Percentiles rank a stretch among this genome's conserved stretches.
Conservation (phyloP, 2,797 vertebrate genomes). For the Ibycter americanus region DNA sequence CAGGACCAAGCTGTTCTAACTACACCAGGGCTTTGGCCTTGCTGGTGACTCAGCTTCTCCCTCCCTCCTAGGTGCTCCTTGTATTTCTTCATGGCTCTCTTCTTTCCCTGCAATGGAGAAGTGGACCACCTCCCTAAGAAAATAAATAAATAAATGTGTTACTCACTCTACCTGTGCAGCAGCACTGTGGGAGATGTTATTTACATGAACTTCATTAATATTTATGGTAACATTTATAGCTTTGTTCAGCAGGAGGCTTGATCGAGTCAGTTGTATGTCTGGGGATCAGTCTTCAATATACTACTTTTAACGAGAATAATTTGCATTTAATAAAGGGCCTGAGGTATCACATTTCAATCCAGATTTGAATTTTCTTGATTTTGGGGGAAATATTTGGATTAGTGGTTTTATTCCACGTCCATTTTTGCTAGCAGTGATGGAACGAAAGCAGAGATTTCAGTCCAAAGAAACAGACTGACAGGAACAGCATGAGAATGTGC, state of each 20-base stretch:
- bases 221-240: conserved; percentile 68
- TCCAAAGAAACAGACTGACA: neutral
- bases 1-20: neutral
- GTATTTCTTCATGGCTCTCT: neutral
- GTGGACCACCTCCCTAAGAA: neutral
- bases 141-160: neutral
- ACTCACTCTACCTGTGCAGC: conserved; percentile 13
- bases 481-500: neutral
- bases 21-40: neutral
- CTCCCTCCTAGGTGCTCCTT: neutral
- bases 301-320: conserved; percentile 40
- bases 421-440: neutral
- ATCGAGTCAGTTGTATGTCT: conserved; percentile 60
- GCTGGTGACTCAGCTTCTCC: neutral
- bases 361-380: neutral
- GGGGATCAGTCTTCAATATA: conserved; percentile 8
- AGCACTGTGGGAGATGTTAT: conserved; percentile 48
- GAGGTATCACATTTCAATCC: neutral
- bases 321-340: conserved; percentile 40
- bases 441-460: neutral
- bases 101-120: neutral
- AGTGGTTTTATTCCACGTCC: neutral
- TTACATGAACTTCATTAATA: conserved; percentile 69
- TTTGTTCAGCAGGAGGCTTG: conserved; percentile 60
- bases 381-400: conserved; percentile 25